Conservation (phyloP, 2,113 vertebrate genomes). For the Sinocyclocheilus grahami region DNA sequence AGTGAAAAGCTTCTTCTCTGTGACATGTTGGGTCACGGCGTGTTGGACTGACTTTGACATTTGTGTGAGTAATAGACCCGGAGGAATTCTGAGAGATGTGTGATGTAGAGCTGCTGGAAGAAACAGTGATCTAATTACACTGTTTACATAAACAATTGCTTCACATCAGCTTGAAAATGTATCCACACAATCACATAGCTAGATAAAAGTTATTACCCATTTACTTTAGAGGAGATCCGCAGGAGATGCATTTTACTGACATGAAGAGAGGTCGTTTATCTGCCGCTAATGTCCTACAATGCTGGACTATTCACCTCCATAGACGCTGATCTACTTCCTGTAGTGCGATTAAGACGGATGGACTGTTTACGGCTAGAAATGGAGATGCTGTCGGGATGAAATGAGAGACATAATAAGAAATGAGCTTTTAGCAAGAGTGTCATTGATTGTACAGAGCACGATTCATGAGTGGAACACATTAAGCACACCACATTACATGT, state of each 20-base stretch:
- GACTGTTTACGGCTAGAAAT: background rate
- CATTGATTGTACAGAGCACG: too few species aligned
- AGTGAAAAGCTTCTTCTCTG: background rate
- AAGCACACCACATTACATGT: too few species aligned
- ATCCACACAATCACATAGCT: background rate
- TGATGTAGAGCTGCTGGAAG: background rate
- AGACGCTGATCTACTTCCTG: conserved; percentile 33
- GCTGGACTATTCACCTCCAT: conserved; percentile 9
- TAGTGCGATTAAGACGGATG: conserved; percentile 25
- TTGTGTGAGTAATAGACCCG: conserved; percentile 42
- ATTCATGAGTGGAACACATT: too few species aligned
- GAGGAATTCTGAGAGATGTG: conserved; percentile 40
- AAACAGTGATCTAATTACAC: conserved; percentile 47
- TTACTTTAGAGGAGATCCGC: background rate
- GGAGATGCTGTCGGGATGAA: background rate
- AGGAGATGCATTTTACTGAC: conserved; percentile 15
- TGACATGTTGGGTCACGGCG: conserved; percentile 17
- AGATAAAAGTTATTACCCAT: background rate
- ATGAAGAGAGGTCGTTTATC: conserved; percentile 23
- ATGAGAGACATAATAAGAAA: background rate
- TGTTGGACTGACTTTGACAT: conserved; percentile 44
- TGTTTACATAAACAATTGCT: conserved; percentile 35
- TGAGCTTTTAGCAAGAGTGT: background rate
- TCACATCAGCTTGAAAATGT: background rate
- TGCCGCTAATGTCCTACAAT: conserved; percentile 25